Evolutionary conservation across 2,797 vertebrate genomes (phyloP), one percentile per base, ranked within the genome.

Genomic region (Percopsis omiscomaycus): DNA sequence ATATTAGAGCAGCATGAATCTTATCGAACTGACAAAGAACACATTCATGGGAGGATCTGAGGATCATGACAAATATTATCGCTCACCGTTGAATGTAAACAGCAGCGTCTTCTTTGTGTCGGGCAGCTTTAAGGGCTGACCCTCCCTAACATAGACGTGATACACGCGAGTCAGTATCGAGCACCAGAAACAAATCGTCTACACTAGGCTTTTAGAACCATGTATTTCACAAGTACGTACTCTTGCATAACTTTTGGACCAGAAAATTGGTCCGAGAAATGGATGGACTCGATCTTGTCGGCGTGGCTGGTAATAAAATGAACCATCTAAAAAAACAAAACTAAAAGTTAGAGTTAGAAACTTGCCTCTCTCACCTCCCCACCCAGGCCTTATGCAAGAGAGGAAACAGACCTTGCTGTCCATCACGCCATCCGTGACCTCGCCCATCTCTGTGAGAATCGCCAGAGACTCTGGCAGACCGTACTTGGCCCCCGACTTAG

Each of bases 181-280:
- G 66, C 16, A 68, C 4, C 45, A 16, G 2, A 61, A 8, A 8
- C 32, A 37, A 37, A 8, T 37, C 32, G 9, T 6, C 6, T 8
- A 37, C 32, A 5, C 32, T 37, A 37, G 32, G 32, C 6, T 3
- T 37, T 37, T 8, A 6, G 5, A 9, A 37, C 32, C 32, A 8
- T 37, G 32, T 8, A 37, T 37, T 37, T 37, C 22, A 46, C 0
- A 16, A 55, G 29, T n/a, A 79, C 90, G 86, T 92, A 99, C 98
- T 99, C 98, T 96, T 98, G 98, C 96, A 98, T 96, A 95, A 98
- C 91, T 94, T 99, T 99, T 95, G 96, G 95, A 96, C 98, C 98
- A 91, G 98, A 99, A 92, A 98, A 99, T 94, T 99, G 98, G 94
- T 99, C 98, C 91, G 98, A 99, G 87, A 98, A 98, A 93, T 99